These are phyloP conservation scores for Drosophila nasuta DNA, from an alignment of 1,140 invertebrate genomes.

Conservation along the genomic window DNA sequence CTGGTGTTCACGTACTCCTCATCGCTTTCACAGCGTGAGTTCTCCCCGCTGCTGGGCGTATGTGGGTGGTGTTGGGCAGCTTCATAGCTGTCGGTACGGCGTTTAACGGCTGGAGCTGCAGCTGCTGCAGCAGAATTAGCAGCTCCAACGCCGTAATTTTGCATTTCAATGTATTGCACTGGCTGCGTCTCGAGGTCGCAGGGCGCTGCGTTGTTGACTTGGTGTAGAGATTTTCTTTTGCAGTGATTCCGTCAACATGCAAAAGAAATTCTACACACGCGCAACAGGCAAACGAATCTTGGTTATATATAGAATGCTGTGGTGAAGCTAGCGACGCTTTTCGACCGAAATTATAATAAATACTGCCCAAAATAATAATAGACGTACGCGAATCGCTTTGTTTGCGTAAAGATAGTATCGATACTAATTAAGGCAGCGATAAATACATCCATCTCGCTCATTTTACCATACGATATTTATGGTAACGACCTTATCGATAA, in stretches of 20 bases:
- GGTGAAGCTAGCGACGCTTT: constrained; percentile 38
- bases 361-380: constrained; percentile 47
- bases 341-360: constrained; percentile 63
- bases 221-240: constrained; percentile 70
- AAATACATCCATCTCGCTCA: not conserved
- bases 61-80: constrained; percentile 68
- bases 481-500: not conserved
- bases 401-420: constrained; percentile 35
- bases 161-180: constrained; percentile 72
- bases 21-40: constrained; percentile 71
- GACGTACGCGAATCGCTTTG: constrained; percentile 41
- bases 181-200: constrained; percentile 71
- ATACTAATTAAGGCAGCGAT: not conserved
- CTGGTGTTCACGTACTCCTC: constrained; percentile 75
- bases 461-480: not conserved
- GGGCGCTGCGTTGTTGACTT: constrained; percentile 65
- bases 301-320: constrained; percentile 38
- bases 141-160: constrained; percentile 69
- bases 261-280: constrained; percentile 71
- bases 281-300: constrained; percentile 62
- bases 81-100: constrained; percentile 75
- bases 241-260: constrained; percentile 59
- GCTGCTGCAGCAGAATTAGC: constrained; percentile 25
- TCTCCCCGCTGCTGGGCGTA: constrained; percentile 70
- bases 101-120: constrained; percentile 72